phyloP scores from a whole-genome alignment of 2,113 vertebrate genomes.

The Perccottus glenii region DNA sequence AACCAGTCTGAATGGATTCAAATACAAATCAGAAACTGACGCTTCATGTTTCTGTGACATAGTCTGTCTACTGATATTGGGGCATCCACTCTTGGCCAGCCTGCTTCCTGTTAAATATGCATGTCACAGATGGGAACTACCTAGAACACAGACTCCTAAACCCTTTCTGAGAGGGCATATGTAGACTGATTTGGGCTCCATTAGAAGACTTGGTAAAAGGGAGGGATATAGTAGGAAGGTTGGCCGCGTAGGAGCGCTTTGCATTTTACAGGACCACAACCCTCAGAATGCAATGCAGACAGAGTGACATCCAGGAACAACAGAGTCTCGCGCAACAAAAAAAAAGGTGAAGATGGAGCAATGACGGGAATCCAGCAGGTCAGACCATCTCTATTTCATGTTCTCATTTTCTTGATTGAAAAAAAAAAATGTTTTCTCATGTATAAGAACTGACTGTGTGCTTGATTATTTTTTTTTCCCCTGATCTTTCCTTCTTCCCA shows the following conservation, averaged over 20 bases:
- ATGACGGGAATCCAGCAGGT: conserved; percentile 97
- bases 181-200: conserved; percentile 73
- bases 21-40: conserved; percentile 70
- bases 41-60: conserved; percentile 67
- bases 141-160: conserved; percentile 58
- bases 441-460: conserved; percentile 60
- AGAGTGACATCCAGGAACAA: conserved; percentile 74
- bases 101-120: conserved; percentile 64
- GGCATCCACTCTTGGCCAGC: conserved; percentile 73
- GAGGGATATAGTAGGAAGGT: conserved; percentile 72
- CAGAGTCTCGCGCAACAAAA: conserved; percentile 82
- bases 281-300: conserved; percentile 77
- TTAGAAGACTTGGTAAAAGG: conserved; percentile 78
- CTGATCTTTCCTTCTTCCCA: conserved; percentile 60
- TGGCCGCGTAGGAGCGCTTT: conserved; percentile 96
- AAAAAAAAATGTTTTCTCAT: conserved; percentile 55
- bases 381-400: conserved; percentile 97
- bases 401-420: conserved; percentile 86
- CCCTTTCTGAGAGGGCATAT: conserved; percentile 55
- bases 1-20: conserved; percentile 67
- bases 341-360: conserved; percentile 90
- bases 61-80: conserved; percentile 62
- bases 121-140: conserved; percentile 62
- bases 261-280: conserved; percentile 94
- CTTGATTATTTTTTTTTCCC: conserved; percentile 56